Evolutionary conservation across 2,797 vertebrate species (phyloP), one percentile per base, ranked within the genome.

Genomic region (Odontamblyopus lacepedii): DNA sequence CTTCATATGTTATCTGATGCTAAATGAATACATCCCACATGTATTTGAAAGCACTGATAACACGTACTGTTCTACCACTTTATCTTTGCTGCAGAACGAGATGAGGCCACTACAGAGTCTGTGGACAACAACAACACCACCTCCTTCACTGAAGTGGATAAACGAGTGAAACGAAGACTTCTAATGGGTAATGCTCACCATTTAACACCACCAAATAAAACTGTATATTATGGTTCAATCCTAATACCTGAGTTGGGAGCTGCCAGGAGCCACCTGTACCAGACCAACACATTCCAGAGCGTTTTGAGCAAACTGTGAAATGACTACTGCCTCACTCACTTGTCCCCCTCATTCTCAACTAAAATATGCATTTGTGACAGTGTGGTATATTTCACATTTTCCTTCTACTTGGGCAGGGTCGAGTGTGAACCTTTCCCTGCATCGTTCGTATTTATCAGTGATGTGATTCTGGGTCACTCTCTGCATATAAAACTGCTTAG

Each of bases 101-200:
- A 97, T 68, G 95, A 97, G 63, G 77, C 90, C 72, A 75, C 93
- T 80, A 71, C 88, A 0, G 95, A 96, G 76, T 71, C 92, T 74
- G 85, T 88, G 2, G 96, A 98, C 74, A 94, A 92, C 74, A 94
- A 92, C 87, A 98, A 98, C 32, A 61, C 93, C 85, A 98, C 97
- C 0, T 94, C 93, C 67, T 92, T 95, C 69, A 88, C 91, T 0
- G 98, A 99, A 73, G 95, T 95, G 78, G 98, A 99, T 90, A 99
- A 98, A 84, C 94, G 98, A 13, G 98, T 99, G 85, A 99, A 98
- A 71, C 93, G 98, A 53, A 92, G 97, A 48, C 93, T 99, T 78
- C 95, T 98, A 35, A 99, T 99, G 98, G 98, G 98, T 99, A 96
- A 95, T 83, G 67, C 50, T 63, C 9, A n/a, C 59, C 29, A 2